Base-by-base conservation (phyloP, 2,113 vertebrate species). In the Semnornis frantzii region DNA sequence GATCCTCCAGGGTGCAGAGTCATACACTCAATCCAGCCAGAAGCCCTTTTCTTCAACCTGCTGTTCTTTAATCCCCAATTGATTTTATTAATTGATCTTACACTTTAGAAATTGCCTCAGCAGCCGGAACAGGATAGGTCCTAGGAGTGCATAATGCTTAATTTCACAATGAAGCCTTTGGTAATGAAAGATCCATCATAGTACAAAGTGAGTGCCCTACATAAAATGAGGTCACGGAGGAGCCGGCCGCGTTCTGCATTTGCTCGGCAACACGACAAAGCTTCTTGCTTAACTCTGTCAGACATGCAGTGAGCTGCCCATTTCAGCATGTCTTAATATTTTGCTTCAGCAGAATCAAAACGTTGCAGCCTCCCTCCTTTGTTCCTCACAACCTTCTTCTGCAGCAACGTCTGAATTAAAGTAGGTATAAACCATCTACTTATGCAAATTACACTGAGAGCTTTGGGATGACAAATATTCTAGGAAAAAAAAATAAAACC, bases 131-230 rank as follows among this genome's bases (percentile, higher is more conserved):
- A 62, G 33, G 59, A 66, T 60, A 37, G 63, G 58, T 94, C 95
- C 69, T 94, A 68, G 73, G 39, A 92, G 62, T 37, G 15, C 30
- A 82, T 19, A 80, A 78, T 66, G 59, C 90, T 94, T 79, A 79
- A 91, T 85, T 94, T 83, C 86, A 82, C 37, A 70, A 66, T 12
- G 52, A 93, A 92, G 79, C 62, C 42, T 93, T 71, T 69, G 78
- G 42, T 79, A 90, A 93, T 66, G 94, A 96, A 96, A 86, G 58
- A 91, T 94, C 91, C 52, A 95, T 93, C 93, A 95, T 3, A 65
- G 77, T 65, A 65, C 60, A 91, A 94, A 95, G 65, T 25, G 65
- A 95, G 62, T 37, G 59, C 50, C 85, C 89, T 79, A 92, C 62
- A 94, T 91, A 96, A 96, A 97, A 95, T 8, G 44, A 94, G 71